Base-by-base conservation (phyloP, 2,888 invertebrate genomes). In the Helleia helle region DNA sequence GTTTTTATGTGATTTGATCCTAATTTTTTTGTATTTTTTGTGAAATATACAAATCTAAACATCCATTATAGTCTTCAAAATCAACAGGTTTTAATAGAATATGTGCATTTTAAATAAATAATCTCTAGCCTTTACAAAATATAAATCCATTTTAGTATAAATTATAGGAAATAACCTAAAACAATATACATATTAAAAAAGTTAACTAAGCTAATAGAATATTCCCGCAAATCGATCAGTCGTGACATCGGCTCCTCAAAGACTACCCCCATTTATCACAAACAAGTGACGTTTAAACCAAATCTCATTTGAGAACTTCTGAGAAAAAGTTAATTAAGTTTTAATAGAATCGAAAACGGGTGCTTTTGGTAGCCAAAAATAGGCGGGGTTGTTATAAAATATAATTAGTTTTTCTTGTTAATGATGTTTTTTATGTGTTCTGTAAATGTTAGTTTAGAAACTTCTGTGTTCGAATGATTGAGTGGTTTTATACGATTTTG, bases 281-380 rank as follows among this genome's bases (percentile, higher is more conserved):
- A 48, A 61, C 73, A 83, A 81, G 76, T 83, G 84, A 84, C 83
- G 77, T 73, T 71, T 74, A 65, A 70, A 72, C 71, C 71, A 69
- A 75, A 64, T 65, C 40, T 61, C 57, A 71, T 72, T 76, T 72
- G 76, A 72, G 71, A 71, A 70, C 71, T 65, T 53, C 56, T 60
- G 52, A 61, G 68, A 79, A 81, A 79, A 81, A 81, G 79, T 77
- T 84, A 84, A 84, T 84, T 84, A 84, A 83, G 83, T 81, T 81
- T 83, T 84, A 84, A 84, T 84, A 79, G 83, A 84, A 83, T 76
- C 65, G 65, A 56, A 73, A 75, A 83, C 84, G 62, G 83, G 79
- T 83, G 73, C 68, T 67, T 65, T 62, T 80, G 81, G 84, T 84
- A 84, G 84, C 83, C 74, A 80, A 83, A 84, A 84, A 84, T 84